phyloP scores from a whole-genome alignment of 2,888 invertebrate species.

The Omphaloscelis lunosa region DNA sequence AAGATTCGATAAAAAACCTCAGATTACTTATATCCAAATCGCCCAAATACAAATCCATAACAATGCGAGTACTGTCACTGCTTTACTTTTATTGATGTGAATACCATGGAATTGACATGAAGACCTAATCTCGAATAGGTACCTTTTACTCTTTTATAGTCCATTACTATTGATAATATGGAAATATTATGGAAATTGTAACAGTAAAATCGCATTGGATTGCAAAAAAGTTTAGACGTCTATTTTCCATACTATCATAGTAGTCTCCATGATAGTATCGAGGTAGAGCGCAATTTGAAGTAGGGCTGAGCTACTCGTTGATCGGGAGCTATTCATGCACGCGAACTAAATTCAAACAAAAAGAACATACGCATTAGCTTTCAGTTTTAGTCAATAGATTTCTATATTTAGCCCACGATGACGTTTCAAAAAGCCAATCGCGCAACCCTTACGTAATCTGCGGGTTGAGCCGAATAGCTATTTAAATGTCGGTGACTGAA shows the following conservation, averaged over 20 bases:
- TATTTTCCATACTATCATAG: slow-evolving; percentile 35
- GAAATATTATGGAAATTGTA: slow-evolving; percentile 45
- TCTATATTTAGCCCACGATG: slow-evolving; percentile 58
- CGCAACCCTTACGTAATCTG: slow-evolving; percentile 43
- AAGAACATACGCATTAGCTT: slow-evolving; percentile 35
- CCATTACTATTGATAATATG: slow-evolving; percentile 29
- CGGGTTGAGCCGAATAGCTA: slow-evolving; percentile 47
- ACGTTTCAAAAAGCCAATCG: slow-evolving; percentile 47
- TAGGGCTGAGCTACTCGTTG: neutral
- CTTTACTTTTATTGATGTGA: slow-evolving; percentile 17
- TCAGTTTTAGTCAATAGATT: slow-evolving; percentile 50
- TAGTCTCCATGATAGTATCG: slow-evolving; percentile 5
- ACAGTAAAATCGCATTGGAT: slow-evolving; percentile 21
- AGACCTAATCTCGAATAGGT: slow-evolving; percentile 6
- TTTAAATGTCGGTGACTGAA: slow-evolving; percentile 57
- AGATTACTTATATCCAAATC: neutral
- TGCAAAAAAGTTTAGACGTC: slow-evolving; percentile 34
- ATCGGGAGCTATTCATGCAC: slow-evolving; percentile 20
- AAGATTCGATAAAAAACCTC: neutral
- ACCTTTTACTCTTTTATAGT: slow-evolving; percentile 13
- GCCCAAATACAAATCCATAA: neutral
- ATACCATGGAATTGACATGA: slow-evolving; percentile 14
- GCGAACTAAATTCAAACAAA: slow-evolving; percentile 32
- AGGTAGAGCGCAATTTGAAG: slow-evolving; percentile 15
- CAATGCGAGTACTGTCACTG: neutral